Conservation (phyloP, 2,888 invertebrate genomes). For the Notodromas monacha region DNA sequence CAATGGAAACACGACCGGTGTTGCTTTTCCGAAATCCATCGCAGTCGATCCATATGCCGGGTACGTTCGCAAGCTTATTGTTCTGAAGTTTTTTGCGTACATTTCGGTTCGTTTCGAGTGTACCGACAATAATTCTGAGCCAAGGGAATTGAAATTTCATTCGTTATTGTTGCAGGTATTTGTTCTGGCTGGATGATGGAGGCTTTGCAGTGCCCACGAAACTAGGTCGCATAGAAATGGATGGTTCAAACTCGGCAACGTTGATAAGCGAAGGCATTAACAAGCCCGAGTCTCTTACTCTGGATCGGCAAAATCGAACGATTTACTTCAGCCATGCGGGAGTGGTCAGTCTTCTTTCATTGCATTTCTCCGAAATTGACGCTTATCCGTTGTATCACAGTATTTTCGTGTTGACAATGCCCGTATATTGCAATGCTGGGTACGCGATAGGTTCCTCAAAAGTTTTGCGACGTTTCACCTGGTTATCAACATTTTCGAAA, state of each 20-base stretch:
- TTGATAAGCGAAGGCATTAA: slow-evolving; percentile 30
- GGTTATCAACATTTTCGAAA: no score
- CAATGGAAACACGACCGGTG: slow-evolving; percentile 48
- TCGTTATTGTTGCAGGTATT: slow-evolving; percentile 22
- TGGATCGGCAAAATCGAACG: slow-evolving; percentile 37
- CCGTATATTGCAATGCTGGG: no score
- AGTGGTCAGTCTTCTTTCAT: no score
- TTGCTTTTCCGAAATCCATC: slow-evolving; percentile 54
- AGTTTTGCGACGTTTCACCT: no score
- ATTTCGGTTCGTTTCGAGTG: no score
- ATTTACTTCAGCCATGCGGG: slow-evolving; percentile 65
- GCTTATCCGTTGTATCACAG: no score
- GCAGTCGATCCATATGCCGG: slow-evolving; percentile 76
- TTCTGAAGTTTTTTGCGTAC: background rate
- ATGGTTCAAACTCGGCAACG: slow-evolving; percentile 43
- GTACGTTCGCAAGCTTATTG: slow-evolving; percentile 16
- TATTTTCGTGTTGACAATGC: no score
- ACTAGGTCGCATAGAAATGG: slow-evolving; percentile 54
- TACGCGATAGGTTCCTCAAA: no score
- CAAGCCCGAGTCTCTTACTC: slow-evolving; percentile 46
- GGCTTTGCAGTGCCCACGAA: slow-evolving; percentile 60
- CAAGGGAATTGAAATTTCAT: no score
- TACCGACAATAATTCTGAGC: no score
- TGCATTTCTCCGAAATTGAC: no score
- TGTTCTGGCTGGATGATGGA: slow-evolving; percentile 90